Conservation (phyloP, 2,888 invertebrate species). For the Xylota segnis region DNA sequence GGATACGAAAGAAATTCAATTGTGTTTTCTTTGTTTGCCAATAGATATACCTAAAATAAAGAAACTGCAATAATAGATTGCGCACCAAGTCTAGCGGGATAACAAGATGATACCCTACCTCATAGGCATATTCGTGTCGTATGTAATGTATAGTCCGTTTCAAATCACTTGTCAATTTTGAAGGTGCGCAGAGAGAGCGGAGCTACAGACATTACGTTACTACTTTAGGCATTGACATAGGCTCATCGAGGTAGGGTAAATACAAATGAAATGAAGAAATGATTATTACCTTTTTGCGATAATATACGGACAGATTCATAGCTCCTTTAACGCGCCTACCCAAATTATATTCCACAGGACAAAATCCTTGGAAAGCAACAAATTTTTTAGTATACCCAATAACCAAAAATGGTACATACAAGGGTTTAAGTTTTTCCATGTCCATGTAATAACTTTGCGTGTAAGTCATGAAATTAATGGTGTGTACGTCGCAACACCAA, state of each 20-base stretch:
- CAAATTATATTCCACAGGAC: slow-evolving; percentile 86
- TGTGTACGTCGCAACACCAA: slow-evolving; percentile 87
- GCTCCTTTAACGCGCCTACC: slow-evolving; percentile 44
- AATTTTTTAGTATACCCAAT: slow-evolving; percentile 83
- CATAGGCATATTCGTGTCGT: neutral
- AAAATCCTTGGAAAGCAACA: slow-evolving; percentile 86
- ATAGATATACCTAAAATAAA: slow-evolving; percentile 85
- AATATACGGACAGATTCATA: slow-evolving; percentile 85
- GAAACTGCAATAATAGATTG: neutral
- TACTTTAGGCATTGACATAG: too few species aligned
- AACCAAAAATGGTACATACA: slow-evolving; percentile 85
- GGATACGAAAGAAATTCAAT: slow-evolving; percentile 86
- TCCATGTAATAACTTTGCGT: slow-evolving; percentile 85
- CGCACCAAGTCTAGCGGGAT: too few species aligned
- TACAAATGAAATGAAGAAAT: neutral
- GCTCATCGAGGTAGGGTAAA: neutral
- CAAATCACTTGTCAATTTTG: too few species aligned
- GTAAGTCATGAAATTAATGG: slow-evolving; percentile 84
- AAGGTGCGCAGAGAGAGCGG: too few species aligned
- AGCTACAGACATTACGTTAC: too few species aligned
- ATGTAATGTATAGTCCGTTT: neutral
- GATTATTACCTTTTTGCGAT: slow-evolving; percentile 82
- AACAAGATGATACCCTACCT: neutral
- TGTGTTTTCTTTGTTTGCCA: slow-evolving; percentile 86
- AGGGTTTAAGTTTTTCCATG: slow-evolving; percentile 83